Percentiles rank a stretch among this genome's conserved stretches.
phyloP scores from a whole-genome alignment of 64 coral and sea anemone genomes.

The Porites lutea region DNA sequence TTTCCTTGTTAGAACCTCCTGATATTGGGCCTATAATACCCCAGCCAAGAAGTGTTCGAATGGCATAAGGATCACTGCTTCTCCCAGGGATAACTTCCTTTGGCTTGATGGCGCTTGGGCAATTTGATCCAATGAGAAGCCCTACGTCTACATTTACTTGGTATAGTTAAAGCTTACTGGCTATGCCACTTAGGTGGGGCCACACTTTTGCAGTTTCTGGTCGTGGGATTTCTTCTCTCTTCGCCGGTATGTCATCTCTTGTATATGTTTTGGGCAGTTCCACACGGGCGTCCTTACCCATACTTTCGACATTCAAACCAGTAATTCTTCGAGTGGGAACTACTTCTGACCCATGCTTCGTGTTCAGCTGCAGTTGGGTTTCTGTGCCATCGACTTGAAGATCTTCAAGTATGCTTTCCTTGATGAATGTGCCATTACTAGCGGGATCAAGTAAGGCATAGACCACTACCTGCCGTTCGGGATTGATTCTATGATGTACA shows the following conservation, averaged over 20 bases:
- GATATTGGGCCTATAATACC: slow-evolving; percentile 17
- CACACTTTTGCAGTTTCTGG: slow-evolving; percentile 21
- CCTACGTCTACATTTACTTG: slow-evolving; percentile 38
- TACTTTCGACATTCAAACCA: slow-evolving; percentile 48
- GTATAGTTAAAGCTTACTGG: slow-evolving; percentile 27
- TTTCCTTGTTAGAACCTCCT: background rate
- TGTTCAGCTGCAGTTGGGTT: slow-evolving; percentile 32
- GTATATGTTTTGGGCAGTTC: slow-evolving; percentile 59
- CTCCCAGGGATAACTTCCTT: slow-evolving; percentile 60
- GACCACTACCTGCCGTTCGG: background rate
- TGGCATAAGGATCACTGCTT: slow-evolving; percentile 56
- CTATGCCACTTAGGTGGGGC: slow-evolving; percentile 40
- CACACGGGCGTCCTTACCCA: slow-evolving; percentile 35
- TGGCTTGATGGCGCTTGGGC: slow-evolving; percentile 64
- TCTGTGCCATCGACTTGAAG: slow-evolving; percentile 27
- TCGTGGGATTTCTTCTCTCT: slow-evolving; percentile 58
- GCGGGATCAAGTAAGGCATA: slow-evolving; percentile 28
- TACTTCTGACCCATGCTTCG: slow-evolving; percentile 43
- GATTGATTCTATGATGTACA: slow-evolving; percentile 11
- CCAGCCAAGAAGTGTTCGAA: slow-evolving; percentile 51
- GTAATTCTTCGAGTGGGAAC: slow-evolving; percentile 3
- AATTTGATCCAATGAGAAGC: slow-evolving; percentile 64
- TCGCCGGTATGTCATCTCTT: slow-evolving; percentile 23
- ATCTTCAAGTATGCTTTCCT: background rate
- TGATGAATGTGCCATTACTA: slow-evolving; percentile 73